These are phyloP conservation scores for Spongilla lacustris DNA, from an alignment of 37 sponge, comb jelly and placozoan genomes.

Conservation along the genomic window DNA sequence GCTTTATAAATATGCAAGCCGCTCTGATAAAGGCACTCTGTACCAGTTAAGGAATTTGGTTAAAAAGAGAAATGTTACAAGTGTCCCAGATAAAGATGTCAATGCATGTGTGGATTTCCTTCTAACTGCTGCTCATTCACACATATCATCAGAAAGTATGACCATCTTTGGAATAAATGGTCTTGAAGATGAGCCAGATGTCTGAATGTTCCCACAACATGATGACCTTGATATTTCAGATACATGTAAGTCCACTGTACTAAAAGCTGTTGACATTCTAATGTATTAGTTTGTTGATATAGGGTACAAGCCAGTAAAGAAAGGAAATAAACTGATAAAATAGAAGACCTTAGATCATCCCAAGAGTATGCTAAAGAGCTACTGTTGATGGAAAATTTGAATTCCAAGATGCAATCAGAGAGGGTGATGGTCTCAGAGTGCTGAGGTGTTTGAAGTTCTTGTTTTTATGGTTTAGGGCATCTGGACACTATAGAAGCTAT, in stretches of 20 bases:
- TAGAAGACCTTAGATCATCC: too few species aligned
- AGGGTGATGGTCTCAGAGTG: conserved; percentile 40
- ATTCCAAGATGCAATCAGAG: too few species aligned
- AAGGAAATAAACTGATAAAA: too few species aligned
- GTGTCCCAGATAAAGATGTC: conserved; percentile 2
- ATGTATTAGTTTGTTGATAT: too few species aligned
- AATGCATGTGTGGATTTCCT: conserved; percentile 36
- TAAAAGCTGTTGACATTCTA: too few species aligned
- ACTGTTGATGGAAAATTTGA: too few species aligned
- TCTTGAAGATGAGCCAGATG: too few species aligned
- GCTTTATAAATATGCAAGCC: conserved; percentile 1
- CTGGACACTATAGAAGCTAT: conserved; percentile 30
- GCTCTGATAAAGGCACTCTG: conserved; percentile 32
- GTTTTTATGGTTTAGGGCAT: conserved; percentile 6
- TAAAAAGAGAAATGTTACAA: conserved; percentile 31
- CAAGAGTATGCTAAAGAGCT: too few species aligned
- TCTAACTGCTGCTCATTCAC: not conserved
- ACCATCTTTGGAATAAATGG: conserved; percentile 10
- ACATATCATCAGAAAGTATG: conserved; percentile 45
- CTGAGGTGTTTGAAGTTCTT: conserved; percentile 23
- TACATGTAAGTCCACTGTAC: too few species aligned
- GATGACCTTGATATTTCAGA: too few species aligned
- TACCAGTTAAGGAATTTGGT: conserved; percentile 56
- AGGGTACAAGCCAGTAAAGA: too few species aligned
- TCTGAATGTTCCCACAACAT: too few species aligned